Conservation (phyloP, 2,888 invertebrate species). For the Trichopoda pennipes region DNA sequence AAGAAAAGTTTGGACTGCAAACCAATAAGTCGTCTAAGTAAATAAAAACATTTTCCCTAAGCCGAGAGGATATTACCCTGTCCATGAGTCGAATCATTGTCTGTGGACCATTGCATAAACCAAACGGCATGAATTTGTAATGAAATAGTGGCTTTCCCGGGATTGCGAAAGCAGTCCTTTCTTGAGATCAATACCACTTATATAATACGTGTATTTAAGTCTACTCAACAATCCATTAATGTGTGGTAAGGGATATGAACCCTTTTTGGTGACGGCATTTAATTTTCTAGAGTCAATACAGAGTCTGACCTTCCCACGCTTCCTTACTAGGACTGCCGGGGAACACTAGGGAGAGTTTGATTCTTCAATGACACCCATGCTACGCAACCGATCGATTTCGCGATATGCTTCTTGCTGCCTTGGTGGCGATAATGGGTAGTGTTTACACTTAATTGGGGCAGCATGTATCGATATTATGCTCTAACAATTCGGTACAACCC, state of each 20-base stretch:
- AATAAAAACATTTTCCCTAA: constrained; percentile 7
- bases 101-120: background rate
- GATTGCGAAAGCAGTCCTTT: background rate
- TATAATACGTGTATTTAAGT: background rate
- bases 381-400: background rate
- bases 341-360: no score
- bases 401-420: background rate
- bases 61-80: background rate
- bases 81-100: background rate
- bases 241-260: no score
- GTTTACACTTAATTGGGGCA: background rate
- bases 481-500: background rate
- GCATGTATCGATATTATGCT: background rate
- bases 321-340: no score
- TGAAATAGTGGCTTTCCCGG: background rate
- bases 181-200: background rate
- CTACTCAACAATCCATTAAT: no score
- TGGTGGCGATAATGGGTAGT: background rate
- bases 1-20: no score
- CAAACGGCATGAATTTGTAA: background rate
- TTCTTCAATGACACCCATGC: background rate
- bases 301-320: no score
- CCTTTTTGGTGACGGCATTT: no score
- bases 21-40: no score
- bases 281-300: no score